phyloP scores from a whole-genome alignment of 2,797 vertebrate genomes.

The Anguilla obscura region DNA sequence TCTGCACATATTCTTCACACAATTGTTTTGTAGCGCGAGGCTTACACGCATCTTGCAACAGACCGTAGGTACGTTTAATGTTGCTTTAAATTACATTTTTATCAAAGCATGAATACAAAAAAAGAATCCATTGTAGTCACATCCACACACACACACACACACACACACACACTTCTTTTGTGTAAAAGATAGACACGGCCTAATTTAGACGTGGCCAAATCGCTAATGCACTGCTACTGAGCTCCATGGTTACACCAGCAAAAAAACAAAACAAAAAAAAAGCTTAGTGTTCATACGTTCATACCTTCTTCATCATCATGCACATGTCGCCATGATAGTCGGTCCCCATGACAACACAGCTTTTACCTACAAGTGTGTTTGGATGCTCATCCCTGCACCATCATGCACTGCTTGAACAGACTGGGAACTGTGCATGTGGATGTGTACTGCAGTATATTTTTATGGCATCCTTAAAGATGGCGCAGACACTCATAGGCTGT shows the following conservation, averaged over 20 bases:
- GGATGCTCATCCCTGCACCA: background rate
- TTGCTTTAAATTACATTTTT: background rate
- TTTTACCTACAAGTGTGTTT: background rate
- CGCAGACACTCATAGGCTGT: background rate
- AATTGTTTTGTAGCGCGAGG: background rate
- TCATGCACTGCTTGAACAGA: background rate
- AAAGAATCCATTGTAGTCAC: background rate
- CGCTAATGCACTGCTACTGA: background rate
- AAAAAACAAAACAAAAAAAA: background rate
- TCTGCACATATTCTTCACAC: background rate
- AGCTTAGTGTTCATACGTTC: background rate
- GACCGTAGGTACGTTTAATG: background rate
- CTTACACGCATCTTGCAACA: background rate
- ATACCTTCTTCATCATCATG: background rate
- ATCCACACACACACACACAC: background rate
- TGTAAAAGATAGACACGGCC: background rate
- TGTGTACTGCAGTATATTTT: background rate
- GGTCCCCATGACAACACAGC: background rate
- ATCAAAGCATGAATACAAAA: background rate
- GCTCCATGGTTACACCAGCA: background rate
- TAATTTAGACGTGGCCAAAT: background rate
- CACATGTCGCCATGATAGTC: background rate
- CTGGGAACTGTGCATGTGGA: background rate
- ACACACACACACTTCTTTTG: background rate
- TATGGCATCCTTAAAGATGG: background rate